Evolutionary conservation across 2,888 invertebrate species (phyloP).

Genomic region (Theristus sp.): DNA sequence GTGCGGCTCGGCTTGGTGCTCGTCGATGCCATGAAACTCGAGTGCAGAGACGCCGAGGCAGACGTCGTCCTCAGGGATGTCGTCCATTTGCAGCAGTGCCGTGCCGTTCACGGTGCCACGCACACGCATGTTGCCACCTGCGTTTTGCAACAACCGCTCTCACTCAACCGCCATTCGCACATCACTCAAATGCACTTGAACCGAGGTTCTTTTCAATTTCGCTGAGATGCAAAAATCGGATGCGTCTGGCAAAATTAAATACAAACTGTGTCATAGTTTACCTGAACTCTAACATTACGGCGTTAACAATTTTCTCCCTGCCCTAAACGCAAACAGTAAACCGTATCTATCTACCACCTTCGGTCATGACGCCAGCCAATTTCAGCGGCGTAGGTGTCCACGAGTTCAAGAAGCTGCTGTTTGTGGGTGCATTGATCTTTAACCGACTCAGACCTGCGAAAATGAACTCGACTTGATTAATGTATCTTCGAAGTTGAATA

Average conservation of each 20-base stretch:
- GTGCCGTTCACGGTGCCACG: not conserved
- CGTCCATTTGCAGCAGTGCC: not conserved
- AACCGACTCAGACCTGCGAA: not conserved
- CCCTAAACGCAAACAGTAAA: too few species aligned
- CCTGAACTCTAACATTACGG: too few species aligned
- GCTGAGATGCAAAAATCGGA: too few species aligned
- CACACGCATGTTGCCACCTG: conserved; percentile 1
- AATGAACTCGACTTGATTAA: too few species aligned
- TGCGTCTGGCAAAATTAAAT: too few species aligned
- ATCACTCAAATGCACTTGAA: too few species aligned
- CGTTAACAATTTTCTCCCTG: too few species aligned
- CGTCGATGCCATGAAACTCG: conserved; percentile 9
- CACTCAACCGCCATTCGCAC: too few species aligned
- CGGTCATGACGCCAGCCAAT: conserved; percentile 27
- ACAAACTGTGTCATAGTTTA: too few species aligned
- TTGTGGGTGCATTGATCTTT: conserved; percentile 27
- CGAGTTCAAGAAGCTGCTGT: conserved; percentile 33
- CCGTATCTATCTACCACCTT: too few species aligned
- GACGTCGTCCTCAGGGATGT: conserved; percentile 5
- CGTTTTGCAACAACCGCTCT: not conserved
- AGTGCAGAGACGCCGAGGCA: conserved; percentile 10
- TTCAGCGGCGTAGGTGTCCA: conserved; percentile 34
- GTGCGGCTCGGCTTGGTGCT: too few species aligned
- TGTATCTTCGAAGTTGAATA: too few species aligned
- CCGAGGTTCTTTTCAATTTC: not conserved